These are phyloP conservation scores for Poeciliopsis presidionis DNA, from an alignment of 2,797 vertebrate species.

Conservation along the genomic window DNA sequence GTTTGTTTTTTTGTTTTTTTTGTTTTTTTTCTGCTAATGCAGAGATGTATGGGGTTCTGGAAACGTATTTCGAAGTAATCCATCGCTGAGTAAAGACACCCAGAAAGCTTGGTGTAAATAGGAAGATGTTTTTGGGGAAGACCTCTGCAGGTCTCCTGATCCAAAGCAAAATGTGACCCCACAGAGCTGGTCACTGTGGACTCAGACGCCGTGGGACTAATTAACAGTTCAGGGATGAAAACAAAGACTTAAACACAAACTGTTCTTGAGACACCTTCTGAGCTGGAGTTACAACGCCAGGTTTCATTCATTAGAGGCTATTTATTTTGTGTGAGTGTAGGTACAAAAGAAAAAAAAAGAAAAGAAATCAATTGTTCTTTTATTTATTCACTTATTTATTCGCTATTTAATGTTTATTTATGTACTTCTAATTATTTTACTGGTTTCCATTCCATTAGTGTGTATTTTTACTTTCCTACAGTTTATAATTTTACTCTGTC, in stretches of 20 bases:
- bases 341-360: slow-evolving; percentile 16
- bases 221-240: slow-evolving; percentile 57
- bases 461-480: slow-evolving; percentile 81
- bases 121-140: slow-evolving; percentile 39
- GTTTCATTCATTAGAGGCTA: slow-evolving; percentile 66
- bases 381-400: slow-evolving; percentile 83
- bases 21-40: slow-evolving; percentile 1
- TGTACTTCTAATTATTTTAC: slow-evolving; percentile 74
- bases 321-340: slow-evolving; percentile 76
- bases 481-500: slow-evolving; percentile 59
- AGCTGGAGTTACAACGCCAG: slow-evolving; percentile 54
- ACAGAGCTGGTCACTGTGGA: slow-evolving; percentile 78
- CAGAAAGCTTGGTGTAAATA: slow-evolving; percentile 49
- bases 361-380: slow-evolving; percentile 65
- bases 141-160: slow-evolving; percentile 39
- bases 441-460: slow-evolving; percentile 72
- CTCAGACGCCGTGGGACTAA: slow-evolving; percentile 52
- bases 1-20: background rate
- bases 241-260: slow-evolving; percentile 38
- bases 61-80: slow-evolving; percentile 2
- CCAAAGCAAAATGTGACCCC: slow-evolving; percentile 56
- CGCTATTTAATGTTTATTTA: slow-evolving; percentile 83
- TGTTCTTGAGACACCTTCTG: slow-evolving; percentile 56
- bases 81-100: slow-evolving; percentile 12
- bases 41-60: slow-evolving; percentile 22